Evolutionary conservation across 64 coral and sea anemone genomes (phyloP), one percentile per base, ranked within the genome.

Genomic region (Orbicella faveolata): DNA sequence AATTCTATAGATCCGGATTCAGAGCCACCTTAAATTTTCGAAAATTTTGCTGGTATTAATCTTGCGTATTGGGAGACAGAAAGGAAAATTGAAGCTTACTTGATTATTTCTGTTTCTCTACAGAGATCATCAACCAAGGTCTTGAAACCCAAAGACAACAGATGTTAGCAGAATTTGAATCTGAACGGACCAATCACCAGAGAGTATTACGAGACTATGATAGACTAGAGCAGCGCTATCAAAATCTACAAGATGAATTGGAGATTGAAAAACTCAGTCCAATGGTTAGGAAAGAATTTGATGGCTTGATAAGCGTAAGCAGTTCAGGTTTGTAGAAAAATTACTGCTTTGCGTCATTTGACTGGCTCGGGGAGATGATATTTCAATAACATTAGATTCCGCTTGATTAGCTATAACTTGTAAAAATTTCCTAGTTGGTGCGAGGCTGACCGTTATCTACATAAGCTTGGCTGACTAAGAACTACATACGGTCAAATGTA

Each of bases 241-340:
- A 96, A n/a, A 99, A 99, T 81, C 88, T 99, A 30, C 93, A 93
- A 61, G 97, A 99, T 53, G 97, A 99, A 61, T 63, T 99, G 18
- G 97, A 96, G 59, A 93, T 99, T 76, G 92, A 94, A 9, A 89
- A 97, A 62, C 66, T 84, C 15, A 97, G 92, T 65, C 95, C 95
- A 3, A 25, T 57, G 44, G 19, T 41, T 53, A 66, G 53, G 3
- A 70, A 23, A 26, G 64, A 20, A 2, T 85, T 52, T 44, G 63
- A 85, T 35, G 81, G 39, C 39, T 54, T 90, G 11, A 79, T 97
- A 0, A 97, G 88, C 52, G 89, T 83, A 0, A 92, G 90, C 3
- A 94, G 95, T 77, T 97, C 95, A 94, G 95, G 95, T 97, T 34
- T 18, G 73, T 55, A 20, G 15, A 18, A 16, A 21, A 62, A 62